Evolutionary conservation across 2,888 invertebrate genomes (phyloP), one percentile per base, ranked within the genome.

Genomic region (Parnassius mnemosyne): DNA sequence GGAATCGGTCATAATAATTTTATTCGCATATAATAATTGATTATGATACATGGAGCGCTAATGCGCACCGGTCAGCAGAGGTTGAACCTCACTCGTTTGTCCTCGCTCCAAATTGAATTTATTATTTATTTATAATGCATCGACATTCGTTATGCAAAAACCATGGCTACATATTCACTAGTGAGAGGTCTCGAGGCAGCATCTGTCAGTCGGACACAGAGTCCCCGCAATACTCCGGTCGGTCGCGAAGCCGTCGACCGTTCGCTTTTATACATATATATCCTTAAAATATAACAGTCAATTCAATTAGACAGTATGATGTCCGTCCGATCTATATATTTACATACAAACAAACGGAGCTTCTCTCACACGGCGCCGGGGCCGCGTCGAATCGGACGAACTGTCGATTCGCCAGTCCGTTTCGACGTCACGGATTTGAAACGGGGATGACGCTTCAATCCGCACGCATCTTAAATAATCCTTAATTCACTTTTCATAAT

Each of bases 11-110:
- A 89, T 89, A 83, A 87, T 89, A 87, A 81, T 89, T 91, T 90
- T 89, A 91, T 87, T 90, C 85, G 89, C 89, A 89, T 90, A 89
- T 87, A 86, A 87, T 89, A 87, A 88, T 88, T 89, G 90, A 89
- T 90, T 90, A 91, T 90, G 89, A 90, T 91, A 90, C 90, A 90
- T 87, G 87, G 84, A 88, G 83, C 81, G 79, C 75, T 69, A 80
- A 78, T 74, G 77, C 77, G 79, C 81, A 77, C 78, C 82, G 74
- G 73, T 78, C 79, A 75, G 77, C 77, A 73, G 72, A 73, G 69
- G 77, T 77, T 76, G 80, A 77, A 72, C 75, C 75, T 71, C 74
- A 74, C 72, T 76, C 77, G 76, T 73, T 74, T 73, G 76, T 76
- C 75, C 75, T 73, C 74, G 76, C 84, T 87, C 83, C 85, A 85